Evolutionary conservation across 2,113 vertebrate species (phyloP).

Genomic region (Oceanodroma tethys): DNA sequence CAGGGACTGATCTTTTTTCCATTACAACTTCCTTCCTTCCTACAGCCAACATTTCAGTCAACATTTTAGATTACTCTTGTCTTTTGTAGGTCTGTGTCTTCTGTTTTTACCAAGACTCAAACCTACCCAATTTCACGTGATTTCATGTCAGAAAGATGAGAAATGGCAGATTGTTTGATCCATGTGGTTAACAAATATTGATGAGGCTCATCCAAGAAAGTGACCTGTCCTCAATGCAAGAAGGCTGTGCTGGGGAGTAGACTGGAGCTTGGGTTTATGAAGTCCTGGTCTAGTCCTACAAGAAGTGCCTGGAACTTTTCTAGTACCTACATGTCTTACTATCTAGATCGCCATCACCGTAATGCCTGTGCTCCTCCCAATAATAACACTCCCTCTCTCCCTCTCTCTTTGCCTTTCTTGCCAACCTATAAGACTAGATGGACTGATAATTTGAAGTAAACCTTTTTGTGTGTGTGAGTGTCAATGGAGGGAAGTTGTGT

Average conservation of each 20-base stretch:
- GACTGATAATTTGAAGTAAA: background rate
- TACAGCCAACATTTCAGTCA: background rate
- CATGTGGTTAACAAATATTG: background rate
- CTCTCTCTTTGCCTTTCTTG: background rate
- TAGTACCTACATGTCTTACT: slow-evolving; percentile 14
- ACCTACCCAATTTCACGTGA: background rate
- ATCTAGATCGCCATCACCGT: background rate
- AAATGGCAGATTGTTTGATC: background rate
- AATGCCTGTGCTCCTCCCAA: background rate
- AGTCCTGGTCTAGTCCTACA: background rate
- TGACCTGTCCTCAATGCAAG: background rate
- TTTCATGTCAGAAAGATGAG: background rate
- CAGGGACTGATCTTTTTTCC: background rate
- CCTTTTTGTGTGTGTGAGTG: background rate
- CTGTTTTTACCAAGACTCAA: background rate
- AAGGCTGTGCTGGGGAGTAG: background rate
- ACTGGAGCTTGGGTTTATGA: background rate
- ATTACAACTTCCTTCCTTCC: background rate
- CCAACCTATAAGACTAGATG: background rate
- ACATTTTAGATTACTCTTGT: background rate
- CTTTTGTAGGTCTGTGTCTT: background rate
- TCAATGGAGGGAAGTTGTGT: background rate
- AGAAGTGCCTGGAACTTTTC: slow-evolving; percentile 9
- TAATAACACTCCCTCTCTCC: background rate
- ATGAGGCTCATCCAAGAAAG: background rate